phyloP scores from a whole-genome alignment of 2,113 vertebrate species.

The Hippocampus zosterae region DNA sequence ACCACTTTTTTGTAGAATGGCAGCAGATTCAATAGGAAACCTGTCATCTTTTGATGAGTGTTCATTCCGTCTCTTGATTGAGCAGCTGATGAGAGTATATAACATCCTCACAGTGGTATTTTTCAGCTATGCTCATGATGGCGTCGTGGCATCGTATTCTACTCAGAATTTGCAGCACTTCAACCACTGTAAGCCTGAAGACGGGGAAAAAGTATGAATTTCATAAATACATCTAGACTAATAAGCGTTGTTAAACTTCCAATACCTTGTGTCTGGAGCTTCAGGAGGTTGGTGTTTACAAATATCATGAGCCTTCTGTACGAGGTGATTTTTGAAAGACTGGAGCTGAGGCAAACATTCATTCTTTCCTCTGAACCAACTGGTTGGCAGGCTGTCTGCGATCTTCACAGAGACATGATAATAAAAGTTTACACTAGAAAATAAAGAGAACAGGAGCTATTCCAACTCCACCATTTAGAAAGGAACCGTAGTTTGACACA shows the following conservation, averaged over 20 bases:
- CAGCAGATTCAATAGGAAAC: neutral
- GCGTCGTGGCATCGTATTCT: constrained; percentile 75
- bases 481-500: no score
- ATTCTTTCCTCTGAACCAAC: constrained; percentile 77
- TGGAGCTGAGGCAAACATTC: constrained; percentile 74
- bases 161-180: constrained; percentile 77
- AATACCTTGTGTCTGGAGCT: constrained; percentile 56
- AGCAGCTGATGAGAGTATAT: constrained; percentile 63
- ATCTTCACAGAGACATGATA: constrained; percentile 60
- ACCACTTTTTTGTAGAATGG: neutral
- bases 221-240: neutral
- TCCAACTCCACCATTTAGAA: neutral
- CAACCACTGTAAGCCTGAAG: constrained; percentile 75
- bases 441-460: neutral
- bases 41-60: neutral
- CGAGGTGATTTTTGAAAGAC: constrained; percentile 79
- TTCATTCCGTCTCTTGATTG: constrained; percentile 46
- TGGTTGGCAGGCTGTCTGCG: constrained; percentile 73
- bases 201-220: constrained; percentile 2
- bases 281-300: constrained; percentile 63
- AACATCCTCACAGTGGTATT: constrained; percentile 76
- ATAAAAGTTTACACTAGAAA: neutral
- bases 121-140: constrained; percentile 74
- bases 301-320: constrained; percentile 67
- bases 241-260: neutral